These are phyloP conservation scores for Potorous gilbertii DNA, from an alignment of 2,797 vertebrate species.

Conservation along the genomic window DNA sequence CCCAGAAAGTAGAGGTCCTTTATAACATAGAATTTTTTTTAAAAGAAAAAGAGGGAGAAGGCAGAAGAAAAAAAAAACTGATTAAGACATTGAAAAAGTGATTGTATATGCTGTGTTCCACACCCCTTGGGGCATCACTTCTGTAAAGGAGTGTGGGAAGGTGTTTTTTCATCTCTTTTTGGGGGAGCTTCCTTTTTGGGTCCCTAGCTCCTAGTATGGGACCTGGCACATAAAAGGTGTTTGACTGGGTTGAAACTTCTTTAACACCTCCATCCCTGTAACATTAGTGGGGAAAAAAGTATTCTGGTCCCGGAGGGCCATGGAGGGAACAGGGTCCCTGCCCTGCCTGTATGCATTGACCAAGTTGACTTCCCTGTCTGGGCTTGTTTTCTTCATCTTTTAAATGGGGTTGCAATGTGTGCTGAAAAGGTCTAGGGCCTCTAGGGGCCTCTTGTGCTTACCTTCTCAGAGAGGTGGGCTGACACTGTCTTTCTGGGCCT, in stretches of 20 bases:
- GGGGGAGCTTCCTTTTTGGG: background rate
- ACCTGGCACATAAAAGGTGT: background rate
- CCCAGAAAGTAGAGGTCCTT: background rate
- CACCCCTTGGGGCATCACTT: fast-evolving
- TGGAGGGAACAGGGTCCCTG: too few relatives aligned
- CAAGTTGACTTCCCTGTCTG: too few relatives aligned
- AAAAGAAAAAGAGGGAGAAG: background rate
- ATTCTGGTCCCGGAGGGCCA: background rate
- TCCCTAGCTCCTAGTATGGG: background rate
- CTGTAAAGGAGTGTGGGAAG: background rate
- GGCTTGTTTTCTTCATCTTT: background rate
- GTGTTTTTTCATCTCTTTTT: background rate
- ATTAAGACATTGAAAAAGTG: background rate
- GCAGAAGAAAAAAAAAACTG: background rate
- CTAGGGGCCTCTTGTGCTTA: background rate
- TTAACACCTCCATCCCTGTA: background rate
- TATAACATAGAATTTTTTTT: background rate
- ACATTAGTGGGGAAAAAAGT: background rate
- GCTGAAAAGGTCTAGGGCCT: background rate
- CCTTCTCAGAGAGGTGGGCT: background rate
- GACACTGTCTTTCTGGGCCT: too few relatives aligned
- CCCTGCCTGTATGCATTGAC: background rate
- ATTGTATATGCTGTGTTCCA: too few relatives aligned
- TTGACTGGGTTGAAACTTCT: too few relatives aligned
- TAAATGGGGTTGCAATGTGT: background rate